Evolutionary conservation across 1,140 invertebrate species (phyloP), one percentile per base, ranked within the genome.

Genomic region (Saccostrea echinata): DNA sequence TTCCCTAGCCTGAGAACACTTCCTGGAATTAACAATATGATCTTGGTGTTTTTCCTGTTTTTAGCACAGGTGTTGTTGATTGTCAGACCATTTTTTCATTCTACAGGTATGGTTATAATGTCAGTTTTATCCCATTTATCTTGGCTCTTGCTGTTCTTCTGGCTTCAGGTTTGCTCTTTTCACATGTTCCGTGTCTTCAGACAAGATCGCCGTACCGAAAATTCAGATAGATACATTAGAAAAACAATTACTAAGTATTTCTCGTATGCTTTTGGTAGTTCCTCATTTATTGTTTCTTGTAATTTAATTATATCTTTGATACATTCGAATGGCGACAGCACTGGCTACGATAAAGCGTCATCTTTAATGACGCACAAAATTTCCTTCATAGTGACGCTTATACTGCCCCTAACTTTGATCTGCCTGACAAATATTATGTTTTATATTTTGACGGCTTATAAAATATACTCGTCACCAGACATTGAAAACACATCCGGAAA

Each of bases 61-160:
- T 52, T 91, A 24, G 89, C 90, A 9, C 92, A 92, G 85, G 3
- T 84, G 13, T 13, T 89, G 21, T 30, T 91, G 8, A 13, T 43
- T 57, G 71, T 57, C 84, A 87, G 61, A 30, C 51, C 43, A 35
- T 13, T 43, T 18, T 27, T 82, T 18, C 51, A 57, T n/a, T 80
- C 86, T 3, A 68, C 83, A 0, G 68, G 94, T 3, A 96, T 95
- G 86, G 87, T 93, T 24, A 85, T 91, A 0, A 91, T 97, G 96
- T 97, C 97, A 82, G 96, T 97, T 85, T 94, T 96, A 89, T 98
- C 98, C 96, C 98, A 98, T 94, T 98, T 98, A 96, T 97, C 97
- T 94, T 83, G 81, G 81, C 30, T 83, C 8, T 52, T 21, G 3
- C 13, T 24, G 11, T 83, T 83, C 27, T 8, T n/a, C 3, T 52